phyloP scores from a whole-genome alignment of 37 sponge, comb jelly and placozoan species.

The Chondrosia reniformis region DNA sequence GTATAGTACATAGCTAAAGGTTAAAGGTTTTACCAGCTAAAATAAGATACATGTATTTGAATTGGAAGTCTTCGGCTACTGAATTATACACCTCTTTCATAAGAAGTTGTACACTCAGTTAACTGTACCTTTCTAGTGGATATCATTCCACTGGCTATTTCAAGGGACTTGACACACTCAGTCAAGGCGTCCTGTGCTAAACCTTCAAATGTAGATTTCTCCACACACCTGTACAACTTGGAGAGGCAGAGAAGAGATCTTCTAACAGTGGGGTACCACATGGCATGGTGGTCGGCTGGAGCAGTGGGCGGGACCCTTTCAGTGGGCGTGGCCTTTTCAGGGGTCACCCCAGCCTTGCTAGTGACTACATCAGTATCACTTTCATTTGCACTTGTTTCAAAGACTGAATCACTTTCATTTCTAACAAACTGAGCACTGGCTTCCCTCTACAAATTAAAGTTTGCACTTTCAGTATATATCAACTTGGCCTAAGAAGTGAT shows the following conservation, averaged over 20 bases:
- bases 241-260: conserved; percentile 92
- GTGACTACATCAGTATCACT: conserved; percentile 7
- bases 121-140: conserved; percentile 68
- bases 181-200: conserved; percentile 90
- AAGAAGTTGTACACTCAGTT: no score
- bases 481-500: background rate
- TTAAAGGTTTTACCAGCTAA: no score
- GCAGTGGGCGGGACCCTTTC: conserved; percentile 24
- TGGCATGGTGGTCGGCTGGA: conserved; percentile 89
- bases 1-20: no score
- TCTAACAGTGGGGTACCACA: conserved; percentile 99
- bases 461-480: background rate
- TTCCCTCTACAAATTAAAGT: conserved; percentile 54
- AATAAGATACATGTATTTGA: no score
- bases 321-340: background rate
- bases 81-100: no score
- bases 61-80: no score
- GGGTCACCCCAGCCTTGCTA: no score
- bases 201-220: conserved; percentile 92
- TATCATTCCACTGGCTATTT: conserved; percentile 68
- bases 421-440: background rate
- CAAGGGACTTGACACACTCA: conserved; percentile 85
- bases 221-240: conserved; percentile 93
- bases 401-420: conserved; percentile 18
- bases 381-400: conserved; percentile 21